Percentiles rank a stretch among this genome's conserved stretches.
Conservation (phyloP, 2,797 vertebrate species). For the Dromococcyx pavoninus region DNA sequence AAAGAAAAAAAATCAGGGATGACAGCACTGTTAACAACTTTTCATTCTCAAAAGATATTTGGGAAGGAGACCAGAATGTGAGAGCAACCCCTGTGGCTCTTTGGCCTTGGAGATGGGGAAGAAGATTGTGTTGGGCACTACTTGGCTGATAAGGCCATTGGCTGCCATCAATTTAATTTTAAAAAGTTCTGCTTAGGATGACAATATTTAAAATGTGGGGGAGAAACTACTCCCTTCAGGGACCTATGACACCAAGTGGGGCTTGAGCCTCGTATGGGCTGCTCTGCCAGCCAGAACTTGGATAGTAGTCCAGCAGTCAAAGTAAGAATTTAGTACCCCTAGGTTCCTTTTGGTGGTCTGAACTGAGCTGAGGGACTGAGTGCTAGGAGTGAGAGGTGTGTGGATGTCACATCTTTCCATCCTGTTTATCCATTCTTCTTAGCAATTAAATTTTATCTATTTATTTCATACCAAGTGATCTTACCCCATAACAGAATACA, state of each 20-base stretch:
- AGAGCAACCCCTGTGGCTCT: neutral
- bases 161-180: neutral
- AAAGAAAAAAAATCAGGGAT: neutral
- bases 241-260: fast-evolving
- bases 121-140: fast-evolving
- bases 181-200: neutral
- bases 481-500: neutral
- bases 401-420: neutral
- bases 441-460: neutral
- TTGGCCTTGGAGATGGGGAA: neutral
- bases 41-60: neutral
- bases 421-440: neutral
- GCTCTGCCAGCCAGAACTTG: neutral
- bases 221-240: neutral
- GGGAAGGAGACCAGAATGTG: neutral
- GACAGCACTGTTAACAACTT: neutral
- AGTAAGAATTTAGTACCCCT: neutral
- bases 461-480: neutral
- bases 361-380: neutral
- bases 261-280: neutral
- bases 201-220: neutral
- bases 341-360: neutral
- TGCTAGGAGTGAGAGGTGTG: fast-evolving
- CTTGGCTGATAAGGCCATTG: neutral
- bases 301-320: neutral